Base-by-base conservation (phyloP, 30 jellyfish, hydroid and myxozoan species). In the Aurelia sp. region DNA sequence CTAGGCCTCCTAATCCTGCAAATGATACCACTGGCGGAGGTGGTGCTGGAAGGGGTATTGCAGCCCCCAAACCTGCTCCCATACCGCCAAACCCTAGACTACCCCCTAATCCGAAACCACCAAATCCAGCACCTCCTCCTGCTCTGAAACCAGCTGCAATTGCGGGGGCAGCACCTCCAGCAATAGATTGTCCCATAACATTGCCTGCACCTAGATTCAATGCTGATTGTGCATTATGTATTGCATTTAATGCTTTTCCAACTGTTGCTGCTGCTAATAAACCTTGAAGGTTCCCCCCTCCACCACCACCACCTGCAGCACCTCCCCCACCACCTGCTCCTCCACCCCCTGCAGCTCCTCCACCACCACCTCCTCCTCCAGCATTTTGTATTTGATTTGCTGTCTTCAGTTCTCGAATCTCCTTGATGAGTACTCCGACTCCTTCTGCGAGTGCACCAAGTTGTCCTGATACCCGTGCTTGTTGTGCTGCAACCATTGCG, bases 391-490 rank as follows among this genome's bases (percentile, higher is more conserved):
- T 88, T 59, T 67, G 51, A 47, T 71, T 77, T 82, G 80, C 52
- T 41, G 92, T 78, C 80, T 80, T 94, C 4, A 94, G 92, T 67
- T 94, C 99, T 38, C 99, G 47, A 24, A 94, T 88, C 76, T 94
- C 99, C 69, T 94, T 94, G 71, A 94, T 88, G 8, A 94, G 91
- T 22, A 89, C 82, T 48, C 97, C 99, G 18, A 94, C 90, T 35
- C 99, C 99, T 70, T 94, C 99, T 18, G 96, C 97, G 8, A 94
- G 68, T 10, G 97, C 99, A 5, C 97, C 92, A 13, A 94, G 92
- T 44, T 94, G 99, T 38, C 99, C 99, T 5, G 99, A 86, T 1
- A 92, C 92, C 63, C 92, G 74, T 58, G 97, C 97, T 52, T 90
- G 91, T 47, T 90, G 92, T 18, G 88, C 97, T 24, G 78, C 67